These are phyloP conservation scores for Tetragonisca angustula DNA, from an alignment of 2,888 invertebrate genomes.

Conservation along the genomic window DNA sequence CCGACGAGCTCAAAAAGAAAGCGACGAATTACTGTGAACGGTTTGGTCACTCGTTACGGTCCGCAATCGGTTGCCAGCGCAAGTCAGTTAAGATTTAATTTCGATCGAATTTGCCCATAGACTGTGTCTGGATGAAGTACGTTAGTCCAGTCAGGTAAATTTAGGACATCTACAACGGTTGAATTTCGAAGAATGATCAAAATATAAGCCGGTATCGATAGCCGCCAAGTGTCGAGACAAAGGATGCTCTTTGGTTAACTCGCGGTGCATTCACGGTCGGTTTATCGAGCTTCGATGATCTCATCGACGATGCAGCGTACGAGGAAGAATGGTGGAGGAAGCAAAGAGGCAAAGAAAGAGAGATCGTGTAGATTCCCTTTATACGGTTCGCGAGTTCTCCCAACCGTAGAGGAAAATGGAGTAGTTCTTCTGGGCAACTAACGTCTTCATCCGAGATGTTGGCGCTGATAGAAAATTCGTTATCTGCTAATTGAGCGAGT, in stretches of 20 bases:
- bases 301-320: slow-evolving; percentile 20
- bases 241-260: slow-evolving; percentile 40
- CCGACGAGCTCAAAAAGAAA: no score
- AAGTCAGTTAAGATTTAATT: no score
- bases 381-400: slow-evolving; percentile 42
- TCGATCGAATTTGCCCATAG: no score
- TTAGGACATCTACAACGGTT: no score
- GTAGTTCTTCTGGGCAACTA: slow-evolving; percentile 28
- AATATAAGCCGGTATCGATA: slow-evolving; percentile 34
- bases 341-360: slow-evolving; percentile 20
- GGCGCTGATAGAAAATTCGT: background rate
- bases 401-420: slow-evolving; percentile 57
- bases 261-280: slow-evolving; percentile 23
- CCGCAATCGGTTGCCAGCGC: no score
- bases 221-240: slow-evolving; percentile 16
- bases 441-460: background rate
- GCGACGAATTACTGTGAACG: no score
- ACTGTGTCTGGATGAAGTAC: no score
- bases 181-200: background rate
- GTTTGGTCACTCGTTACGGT: no score
- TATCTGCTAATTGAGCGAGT: background rate
- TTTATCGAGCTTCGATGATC: slow-evolving; percentile 54
- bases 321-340: background rate
- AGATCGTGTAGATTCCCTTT: slow-evolving; percentile 46
- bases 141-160: no score